A percentile compares a stretch with the other conserved stretches of the same genome.
Conservation (phyloP, 2,113 vertebrate species). For the Scomber scombrus region DNA sequence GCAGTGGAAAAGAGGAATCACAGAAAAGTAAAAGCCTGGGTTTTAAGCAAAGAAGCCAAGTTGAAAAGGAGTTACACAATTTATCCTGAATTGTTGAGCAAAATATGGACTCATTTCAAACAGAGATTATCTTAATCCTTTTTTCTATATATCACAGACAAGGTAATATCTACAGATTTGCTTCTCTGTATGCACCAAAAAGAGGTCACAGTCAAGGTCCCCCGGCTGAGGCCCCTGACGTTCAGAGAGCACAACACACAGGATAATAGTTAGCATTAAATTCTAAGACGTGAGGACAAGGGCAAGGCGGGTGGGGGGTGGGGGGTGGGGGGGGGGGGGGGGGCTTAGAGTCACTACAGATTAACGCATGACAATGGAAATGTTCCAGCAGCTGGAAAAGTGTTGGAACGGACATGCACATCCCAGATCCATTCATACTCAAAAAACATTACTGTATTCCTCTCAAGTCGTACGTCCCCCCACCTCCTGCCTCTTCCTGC, state of each 20-base stretch:
- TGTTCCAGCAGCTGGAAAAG: slow-evolving; percentile 61
- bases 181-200: slow-evolving; percentile 1
- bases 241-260: slow-evolving; percentile 33
- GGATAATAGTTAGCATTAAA: too few species aligned
- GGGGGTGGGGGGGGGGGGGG: background rate
- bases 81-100: too few species aligned
- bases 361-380: slow-evolving; percentile 71
- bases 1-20: background rate
- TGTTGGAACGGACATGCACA: slow-evolving; percentile 31
- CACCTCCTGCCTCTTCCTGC: slow-evolving; percentile 1
- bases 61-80: background rate
- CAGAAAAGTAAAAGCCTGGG: slow-evolving; percentile 1
- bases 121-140: slow-evolving; percentile 22
- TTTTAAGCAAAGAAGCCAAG: background rate
- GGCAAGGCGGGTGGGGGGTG: background rate
- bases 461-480: slow-evolving; percentile 12
- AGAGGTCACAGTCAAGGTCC: slow-evolving; percentile 46
- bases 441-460: slow-evolving; percentile 23
- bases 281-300: slow-evolving; percentile 37
- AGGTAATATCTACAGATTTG: slow-evolving; percentile 13
- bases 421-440: slow-evolving; percentile 18
- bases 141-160: slow-evolving; percentile 10
- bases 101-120: too few species aligned
- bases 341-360: slow-evolving; percentile 67
- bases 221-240: slow-evolving; percentile 41